Conservation (phyloP, 1,140 invertebrate genomes). For the Drosophila insularis region DNA sequence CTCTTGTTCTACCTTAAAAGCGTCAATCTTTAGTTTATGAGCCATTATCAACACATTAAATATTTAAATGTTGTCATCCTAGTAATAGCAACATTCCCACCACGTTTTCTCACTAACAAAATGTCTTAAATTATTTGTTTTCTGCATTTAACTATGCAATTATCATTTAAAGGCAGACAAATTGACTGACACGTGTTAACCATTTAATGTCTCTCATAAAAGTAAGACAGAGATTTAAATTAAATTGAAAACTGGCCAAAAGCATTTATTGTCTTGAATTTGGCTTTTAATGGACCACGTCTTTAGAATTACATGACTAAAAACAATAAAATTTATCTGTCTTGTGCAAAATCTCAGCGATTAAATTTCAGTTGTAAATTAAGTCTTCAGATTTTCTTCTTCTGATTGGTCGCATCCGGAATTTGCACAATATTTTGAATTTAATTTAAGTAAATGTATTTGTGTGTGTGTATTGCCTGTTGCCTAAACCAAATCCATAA, state of each 20-base stretch:
- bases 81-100: too few relatives aligned
- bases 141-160: background rate
- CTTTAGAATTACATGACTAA: background rate
- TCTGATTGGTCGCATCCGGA: conserved; percentile 29
- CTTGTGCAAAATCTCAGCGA: conserved; percentile 30
- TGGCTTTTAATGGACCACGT: conserved; percentile 5
- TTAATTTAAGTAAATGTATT: conserved; percentile 63
- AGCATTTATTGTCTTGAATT: background rate
- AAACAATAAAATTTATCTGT: conserved; percentile 3
- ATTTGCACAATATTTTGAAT: conserved; percentile 59
- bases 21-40: too few relatives aligned
- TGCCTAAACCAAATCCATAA: conserved; percentile 32
- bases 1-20: too few relatives aligned
- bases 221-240: conserved; percentile 24
- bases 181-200: conserved; percentile 44
- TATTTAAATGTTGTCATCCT: too few relatives aligned
- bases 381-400: conserved; percentile 14
- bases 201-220: conserved; percentile 46
- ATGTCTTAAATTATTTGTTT: too few relatives aligned
- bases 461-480: too few relatives aligned
- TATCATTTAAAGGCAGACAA: background rate
- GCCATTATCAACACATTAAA: too few relatives aligned
- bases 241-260: conserved; percentile 37
- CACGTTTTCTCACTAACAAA: too few relatives aligned
- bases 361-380: conserved; percentile 44